phyloP scores from a whole-genome alignment of 2,113 vertebrate species.

The Entelurus aequoreus region DNA sequence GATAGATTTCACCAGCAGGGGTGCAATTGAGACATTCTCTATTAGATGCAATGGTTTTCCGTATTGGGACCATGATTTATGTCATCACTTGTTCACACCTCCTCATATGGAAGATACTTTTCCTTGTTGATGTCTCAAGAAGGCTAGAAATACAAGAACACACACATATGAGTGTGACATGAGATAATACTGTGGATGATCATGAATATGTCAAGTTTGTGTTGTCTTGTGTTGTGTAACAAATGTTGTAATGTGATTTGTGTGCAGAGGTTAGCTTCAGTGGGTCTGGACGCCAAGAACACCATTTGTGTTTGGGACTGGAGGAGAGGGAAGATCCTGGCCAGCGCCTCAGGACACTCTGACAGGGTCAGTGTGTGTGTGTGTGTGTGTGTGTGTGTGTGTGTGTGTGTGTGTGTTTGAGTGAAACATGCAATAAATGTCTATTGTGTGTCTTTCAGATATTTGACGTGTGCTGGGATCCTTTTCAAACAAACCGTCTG shows the following conservation, averaged over 20 bases:
- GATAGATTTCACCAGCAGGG: too few species aligned
- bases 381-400: constrained; percentile 4
- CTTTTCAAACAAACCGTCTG: constrained; percentile 81
- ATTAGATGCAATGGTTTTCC: too few species aligned
- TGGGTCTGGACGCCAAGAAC: constrained; percentile 95
- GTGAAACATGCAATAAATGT: background rate
- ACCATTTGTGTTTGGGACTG: constrained; percentile 95
- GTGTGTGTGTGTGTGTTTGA: constrained; percentile 1
- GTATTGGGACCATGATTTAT: too few species aligned
- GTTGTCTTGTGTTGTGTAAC: background rate
- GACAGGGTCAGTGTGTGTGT: constrained; percentile 50
- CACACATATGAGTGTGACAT: background rate
- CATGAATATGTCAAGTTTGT: background rate
- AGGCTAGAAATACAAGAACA: background rate
- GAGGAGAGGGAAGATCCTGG: constrained; percentile 88
- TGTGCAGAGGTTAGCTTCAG: constrained; percentile 82
- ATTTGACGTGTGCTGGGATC: constrained; percentile 92
- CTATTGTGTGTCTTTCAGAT: constrained; percentile 53
- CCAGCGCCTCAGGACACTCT: constrained; percentile 90
- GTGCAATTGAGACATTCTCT: too few species aligned
- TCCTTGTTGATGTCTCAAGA: background rate
- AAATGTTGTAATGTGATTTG: too few species aligned
- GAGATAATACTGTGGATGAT: background rate
- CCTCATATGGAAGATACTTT: too few species aligned
- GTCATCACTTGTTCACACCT: too few species aligned